Evolutionary conservation across 2,113 vertebrate species (phyloP), one percentile per base, ranked within the genome.

Genomic region (Seriola dumerili): DNA sequence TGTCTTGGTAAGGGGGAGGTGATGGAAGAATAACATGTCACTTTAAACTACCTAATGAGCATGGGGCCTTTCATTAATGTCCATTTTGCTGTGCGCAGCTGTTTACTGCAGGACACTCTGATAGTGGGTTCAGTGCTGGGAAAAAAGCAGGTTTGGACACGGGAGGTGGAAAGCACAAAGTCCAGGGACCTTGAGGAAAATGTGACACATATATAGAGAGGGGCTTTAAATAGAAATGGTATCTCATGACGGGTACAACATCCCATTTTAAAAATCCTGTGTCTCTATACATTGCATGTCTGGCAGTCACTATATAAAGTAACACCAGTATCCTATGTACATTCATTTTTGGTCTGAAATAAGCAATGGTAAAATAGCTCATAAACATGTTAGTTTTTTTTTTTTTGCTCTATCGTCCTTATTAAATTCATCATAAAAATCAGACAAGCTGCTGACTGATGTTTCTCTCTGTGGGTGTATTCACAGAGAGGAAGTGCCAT

Each of bases 401-500:
- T 23, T 25, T 44, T 62, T 21, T 71, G 3, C 2, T 6, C 25
- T 16, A 2, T 25, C 55, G 4, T 36, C 29, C 11, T 32, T 12
- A 40, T 42, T 70, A 36, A 36, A 66, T 42, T 65, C 4, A 7
- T 38, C 1, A 68, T 16, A 13, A 16, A 12, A 19, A 58, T 32
- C 17, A 11, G 42, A 19, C 29, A 50, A 50, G 17, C 12, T 50
- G 25, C 46, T 81, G 11, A 57, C 16, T 52, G 16, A 57, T 78
- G 1, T 65, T 25, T 76, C 7, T 86, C 6, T 58, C 3, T 79
- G n/a, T 84, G 40, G 61, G 25, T 92, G 66, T 63, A 55, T 82
- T 67, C 80, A 46, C 79, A 98, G 98, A 98, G 97, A 1, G 97
- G 96, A 62, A 93, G 69, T 19, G 90, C 92, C 78, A 85, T 91